These are phyloP conservation scores for Corythornis leucogaster DNA, from an alignment of 2,797 vertebrate species.

Conservation along the genomic window DNA sequence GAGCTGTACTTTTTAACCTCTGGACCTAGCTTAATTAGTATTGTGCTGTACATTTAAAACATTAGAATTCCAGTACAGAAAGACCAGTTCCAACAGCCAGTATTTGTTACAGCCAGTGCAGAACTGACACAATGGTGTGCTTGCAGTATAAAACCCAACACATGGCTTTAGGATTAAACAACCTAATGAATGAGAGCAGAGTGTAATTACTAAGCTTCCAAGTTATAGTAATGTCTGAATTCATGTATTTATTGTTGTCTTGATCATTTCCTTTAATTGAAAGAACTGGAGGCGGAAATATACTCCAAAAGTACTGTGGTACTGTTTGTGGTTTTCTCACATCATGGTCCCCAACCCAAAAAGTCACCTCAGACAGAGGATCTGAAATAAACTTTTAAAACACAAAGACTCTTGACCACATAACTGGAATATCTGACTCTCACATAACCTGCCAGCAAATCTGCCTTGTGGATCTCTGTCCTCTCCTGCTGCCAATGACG, in stretches of 20 bases:
- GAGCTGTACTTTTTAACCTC: not conserved
- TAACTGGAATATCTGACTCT: not conserved
- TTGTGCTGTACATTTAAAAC: not conserved
- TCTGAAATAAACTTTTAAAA: conserved; percentile 8
- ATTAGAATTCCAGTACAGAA: not conserved
- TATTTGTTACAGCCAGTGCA: not conserved
- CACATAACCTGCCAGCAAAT: not conserved
- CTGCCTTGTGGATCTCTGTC: fast-evolving
- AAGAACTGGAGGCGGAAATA: not conserved
- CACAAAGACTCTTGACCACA: not conserved
- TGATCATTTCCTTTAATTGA: not conserved
- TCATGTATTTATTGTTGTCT: not conserved
- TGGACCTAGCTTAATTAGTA: not conserved
- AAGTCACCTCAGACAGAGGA: not conserved
- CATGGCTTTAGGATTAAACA: not conserved
- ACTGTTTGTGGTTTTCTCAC: conserved; percentile 61
- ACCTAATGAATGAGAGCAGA: not conserved
- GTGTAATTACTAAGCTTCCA: not conserved
- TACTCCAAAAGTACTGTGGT: not conserved
- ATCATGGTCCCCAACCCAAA: conserved; percentile 8
- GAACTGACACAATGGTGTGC: not conserved
- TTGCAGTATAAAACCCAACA: not conserved
- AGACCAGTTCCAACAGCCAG: not conserved
- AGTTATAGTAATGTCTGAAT: not conserved
- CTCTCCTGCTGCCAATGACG: not conserved